These are phyloP conservation scores for Pseudopodoces humilis DNA, from an alignment of 2,113 vertebrate species.

Conservation along the genomic window DNA sequence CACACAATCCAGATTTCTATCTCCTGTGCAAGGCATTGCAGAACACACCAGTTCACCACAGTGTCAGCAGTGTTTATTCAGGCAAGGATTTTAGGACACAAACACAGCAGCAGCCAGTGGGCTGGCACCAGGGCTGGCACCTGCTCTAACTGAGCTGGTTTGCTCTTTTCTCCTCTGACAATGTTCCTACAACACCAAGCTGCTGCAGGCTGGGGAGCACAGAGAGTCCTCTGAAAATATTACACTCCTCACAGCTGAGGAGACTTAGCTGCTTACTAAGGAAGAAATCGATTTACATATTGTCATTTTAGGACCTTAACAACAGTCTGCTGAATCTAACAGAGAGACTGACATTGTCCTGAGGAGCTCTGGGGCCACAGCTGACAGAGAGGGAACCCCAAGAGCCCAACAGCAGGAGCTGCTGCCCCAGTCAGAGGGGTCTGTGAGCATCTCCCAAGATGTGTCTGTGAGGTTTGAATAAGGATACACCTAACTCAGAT, in stretches of 20 bases:
- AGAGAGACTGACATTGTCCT: neutral
- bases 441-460: neutral
- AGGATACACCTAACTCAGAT: neutral
- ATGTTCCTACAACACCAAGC: neutral
- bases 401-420: neutral
- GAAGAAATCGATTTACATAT: neutral
- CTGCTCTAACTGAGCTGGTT: neutral
- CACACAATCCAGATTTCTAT: fast-evolving
- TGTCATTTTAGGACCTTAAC: neutral
- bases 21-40: neutral
- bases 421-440: neutral
- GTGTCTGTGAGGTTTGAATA: neutral
- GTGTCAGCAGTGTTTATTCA: neutral
- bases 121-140: neutral
- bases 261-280: neutral
- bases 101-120: neutral
- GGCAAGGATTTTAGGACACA: neutral
- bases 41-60: neutral
- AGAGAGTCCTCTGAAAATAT: neutral
- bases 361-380: neutral
- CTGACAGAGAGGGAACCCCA: neutral
- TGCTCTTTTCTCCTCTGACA: neutral
- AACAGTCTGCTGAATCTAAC: neutral
- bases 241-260: neutral
- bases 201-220: neutral